A percentile compares a stretch with the other conserved stretches of the same genome.
These are phyloP conservation scores for Nyctibius bracteatus DNA, from an alignment of 2,113 vertebrate genomes.

Conservation along the genomic window DNA sequence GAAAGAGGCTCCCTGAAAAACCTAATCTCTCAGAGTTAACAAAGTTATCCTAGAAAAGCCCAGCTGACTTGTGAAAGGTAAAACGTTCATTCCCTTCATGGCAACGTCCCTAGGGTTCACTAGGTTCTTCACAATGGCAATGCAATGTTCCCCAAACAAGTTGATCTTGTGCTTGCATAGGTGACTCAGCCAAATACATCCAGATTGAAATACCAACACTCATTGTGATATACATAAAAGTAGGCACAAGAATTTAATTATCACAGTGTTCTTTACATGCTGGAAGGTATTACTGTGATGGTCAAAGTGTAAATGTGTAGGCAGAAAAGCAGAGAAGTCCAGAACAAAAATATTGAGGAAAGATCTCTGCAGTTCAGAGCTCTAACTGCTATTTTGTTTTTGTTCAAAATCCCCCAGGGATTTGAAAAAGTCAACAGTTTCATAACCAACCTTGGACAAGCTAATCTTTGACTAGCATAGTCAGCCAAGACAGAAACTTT, in stretches of 20 bases:
- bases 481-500: neutral
- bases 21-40: neutral
- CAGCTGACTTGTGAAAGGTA: neutral
- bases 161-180: neutral
- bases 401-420: neutral
- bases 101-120: neutral
- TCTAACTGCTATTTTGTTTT: neutral
- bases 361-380: neutral
- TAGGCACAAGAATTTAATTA: neutral
- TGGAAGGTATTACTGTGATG: neutral
- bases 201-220: neutral
- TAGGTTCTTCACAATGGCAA: neutral
- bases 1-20: neutral
- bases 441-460: constrained; percentile 60
- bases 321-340: neutral
- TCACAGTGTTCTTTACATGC: neutral
- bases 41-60: neutral
- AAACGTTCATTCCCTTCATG: neutral
- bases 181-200: neutral
- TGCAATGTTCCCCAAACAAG: neutral
- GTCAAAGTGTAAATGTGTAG: rapidly evolving
- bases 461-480: constrained; percentile 61
- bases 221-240: neutral
- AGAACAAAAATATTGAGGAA: neutral
- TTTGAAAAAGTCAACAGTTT: constrained; percentile 61